Base-by-base conservation (phyloP, 2,797 vertebrate genomes). In the Pelochelys cantorii region DNA sequence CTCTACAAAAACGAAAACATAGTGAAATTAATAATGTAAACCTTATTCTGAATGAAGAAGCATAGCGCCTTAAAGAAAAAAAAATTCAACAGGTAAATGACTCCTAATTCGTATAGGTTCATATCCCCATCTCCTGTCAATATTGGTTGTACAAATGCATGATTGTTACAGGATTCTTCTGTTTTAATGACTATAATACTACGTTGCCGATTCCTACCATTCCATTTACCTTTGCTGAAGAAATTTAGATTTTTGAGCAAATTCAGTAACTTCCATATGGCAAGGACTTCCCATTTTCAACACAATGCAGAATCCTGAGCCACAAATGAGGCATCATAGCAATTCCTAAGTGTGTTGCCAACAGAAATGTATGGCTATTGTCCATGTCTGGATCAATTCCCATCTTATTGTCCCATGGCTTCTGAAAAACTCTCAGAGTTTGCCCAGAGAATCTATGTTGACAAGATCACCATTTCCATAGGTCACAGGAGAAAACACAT, bases 351-450 rank as follows among this genome's bases (percentile, higher is more conserved):
- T 17, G 42, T 23, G 85, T 17, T 42, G 79, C 34, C 20, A 15
- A 11, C 0, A 84, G 48, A 3, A 7, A 60, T 14, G 29, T n/a
- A 31, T 20, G 14, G 62, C 29, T 34, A 7, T 68, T 31, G 62
- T 68, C 29, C 20, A n/a, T 10, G n/a, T 20, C 34, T 20, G 17
- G 65, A 37, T 18, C 65, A 71, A n/a, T 22, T 71, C 4, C 34
- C 34, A 22, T 20, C 10, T 71, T 71, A 71, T 15, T 71, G 65
- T 5, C 31, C 57, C 27, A 27, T 48, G 6, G 84, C 27, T 27
- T 88, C 9, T 13, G 22, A 34, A 1, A 87, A 79, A 54, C 78
- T 87, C 23, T 86, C 54, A 31, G 14, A 54, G 53, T 54, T 31
- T 62, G 13, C 60, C 60, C 60, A 62, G 29, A 62, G 29, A 62